Conservation (phyloP, 2,113 vertebrate species). For the Saguinus imperator region DNA sequence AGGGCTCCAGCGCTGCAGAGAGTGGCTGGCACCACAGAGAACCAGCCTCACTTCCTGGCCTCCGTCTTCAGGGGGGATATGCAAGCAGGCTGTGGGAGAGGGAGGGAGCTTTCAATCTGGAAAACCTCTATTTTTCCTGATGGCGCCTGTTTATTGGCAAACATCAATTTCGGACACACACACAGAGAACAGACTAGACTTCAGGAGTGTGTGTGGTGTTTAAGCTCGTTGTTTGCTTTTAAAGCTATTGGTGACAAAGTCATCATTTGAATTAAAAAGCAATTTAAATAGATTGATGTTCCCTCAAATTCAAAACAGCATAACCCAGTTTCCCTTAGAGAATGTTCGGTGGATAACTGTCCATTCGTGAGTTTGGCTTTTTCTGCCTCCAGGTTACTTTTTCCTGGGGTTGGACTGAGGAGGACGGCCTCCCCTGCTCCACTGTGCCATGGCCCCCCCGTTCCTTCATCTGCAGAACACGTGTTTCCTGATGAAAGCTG, state of each 20-base stretch:
- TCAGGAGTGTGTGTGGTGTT: background rate
- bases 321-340: background rate
- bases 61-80: too few species aligned
- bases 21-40: too few species aligned
- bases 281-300: background rate
- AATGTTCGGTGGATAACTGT: fast-evolving
- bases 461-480: too few species aligned
- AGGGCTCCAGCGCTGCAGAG: too few species aligned
- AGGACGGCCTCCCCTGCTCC: too few species aligned
- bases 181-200: background rate
- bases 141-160: fast-evolving
- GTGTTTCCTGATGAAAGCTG: too few species aligned
- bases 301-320: background rate
- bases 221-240: background rate
- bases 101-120: background rate
- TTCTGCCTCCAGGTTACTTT: background rate
- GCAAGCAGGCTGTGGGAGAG: too few species aligned
- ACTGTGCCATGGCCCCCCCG: too few species aligned
- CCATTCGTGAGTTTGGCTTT: fast-evolving
- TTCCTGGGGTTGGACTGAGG: background rate
- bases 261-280: background rate
- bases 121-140: background rate
- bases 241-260: too few species aligned
- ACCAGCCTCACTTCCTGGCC: too few species aligned
- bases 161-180: background rate